Evolutionary conservation across 2,888 invertebrate genomes (phyloP), one percentile per base, ranked within the genome.

Genomic region (Idaea straminata): DNA sequence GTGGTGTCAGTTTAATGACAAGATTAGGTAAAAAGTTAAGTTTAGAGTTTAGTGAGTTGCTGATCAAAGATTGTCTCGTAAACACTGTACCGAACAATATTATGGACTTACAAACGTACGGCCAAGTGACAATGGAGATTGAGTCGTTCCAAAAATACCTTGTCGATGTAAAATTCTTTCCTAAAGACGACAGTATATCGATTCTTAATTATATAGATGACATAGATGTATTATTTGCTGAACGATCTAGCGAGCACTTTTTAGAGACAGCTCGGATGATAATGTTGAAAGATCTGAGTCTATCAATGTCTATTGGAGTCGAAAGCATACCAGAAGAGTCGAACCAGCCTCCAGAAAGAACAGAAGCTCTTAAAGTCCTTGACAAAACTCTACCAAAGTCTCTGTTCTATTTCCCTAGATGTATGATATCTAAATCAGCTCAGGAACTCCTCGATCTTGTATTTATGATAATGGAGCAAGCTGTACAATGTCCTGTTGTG

Each of bases 231-330:
- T 87, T 96, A 47, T 97, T 96, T 85, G 95, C 96, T 47, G 95
- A 96, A 78, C 96, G 96, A 77, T 95, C 96, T 64, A 96, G 96
- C 73, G 94, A 95, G 76, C 94, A 95, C 72, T 95, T 96, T 70
- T 84, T 96, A 65, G 94, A 94, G 65, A 93, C 91, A 62, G 97
- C 97, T 0, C 92, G 95, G 57, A 90, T 86, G 68, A 95, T 98
- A 61, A 97, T 98, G 95, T 94, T 95, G 64, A 96, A 96, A 79
- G 97, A 98, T 85, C 93, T 98, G 64, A 97, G 97, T 83, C 94
- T 95, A 71, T 95, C 96, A 75, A 94, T 95, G 81, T 87, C 93
- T 10, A 91, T 94, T 70, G 93, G 94, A 0, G 91, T 93, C 1
- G 92, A 93, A 64, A 91, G 82, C 62, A 82, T 90, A 69, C 86